Percentiles rank a stretch among this genome's conserved stretches.
Evolutionary conservation across 2,113 vertebrate genomes (phyloP).

Genomic region (Larimichthys crocea): DNA sequence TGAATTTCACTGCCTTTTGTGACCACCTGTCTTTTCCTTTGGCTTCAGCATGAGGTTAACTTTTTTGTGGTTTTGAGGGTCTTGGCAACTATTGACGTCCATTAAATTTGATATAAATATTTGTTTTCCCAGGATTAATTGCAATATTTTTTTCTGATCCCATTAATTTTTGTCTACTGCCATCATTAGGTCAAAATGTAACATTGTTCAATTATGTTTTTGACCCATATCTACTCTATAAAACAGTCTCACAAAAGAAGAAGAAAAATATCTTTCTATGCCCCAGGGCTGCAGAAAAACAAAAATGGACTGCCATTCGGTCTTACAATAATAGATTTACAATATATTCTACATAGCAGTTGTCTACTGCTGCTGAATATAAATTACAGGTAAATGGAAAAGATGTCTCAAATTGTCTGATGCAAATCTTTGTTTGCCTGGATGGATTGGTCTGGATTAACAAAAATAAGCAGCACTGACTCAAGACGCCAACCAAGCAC

Average conservation of each 20-base stretch:
- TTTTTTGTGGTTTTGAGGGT: neutral
- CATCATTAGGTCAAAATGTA: neutral
- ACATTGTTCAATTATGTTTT: too few relatives aligned
- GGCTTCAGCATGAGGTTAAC: too few relatives aligned
- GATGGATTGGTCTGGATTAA: neutral
- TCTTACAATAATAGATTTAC: neutral
- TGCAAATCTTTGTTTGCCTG: neutral
- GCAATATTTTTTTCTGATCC: neutral
- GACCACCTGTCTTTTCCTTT: neutral
- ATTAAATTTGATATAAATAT: neutral
- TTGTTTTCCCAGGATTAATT: neutral
- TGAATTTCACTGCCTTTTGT: neutral
- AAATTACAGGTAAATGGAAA: neutral
- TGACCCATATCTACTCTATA: too few relatives aligned
- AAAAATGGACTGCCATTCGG: too few relatives aligned
- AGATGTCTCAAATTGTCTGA: neutral
- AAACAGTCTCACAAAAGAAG: neutral
- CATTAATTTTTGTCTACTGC: neutral
- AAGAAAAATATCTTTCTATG: neutral
- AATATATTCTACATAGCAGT: neutral
- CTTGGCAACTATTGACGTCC: neutral
- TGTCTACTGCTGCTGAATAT: neutral
- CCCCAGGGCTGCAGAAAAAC: neutral
- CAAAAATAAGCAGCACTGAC: neutral
- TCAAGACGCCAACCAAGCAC: neutral